Base-by-base conservation (phyloP, 2,113 vertebrate species). In the Speoplatyrhinus poulsoni region DNA sequence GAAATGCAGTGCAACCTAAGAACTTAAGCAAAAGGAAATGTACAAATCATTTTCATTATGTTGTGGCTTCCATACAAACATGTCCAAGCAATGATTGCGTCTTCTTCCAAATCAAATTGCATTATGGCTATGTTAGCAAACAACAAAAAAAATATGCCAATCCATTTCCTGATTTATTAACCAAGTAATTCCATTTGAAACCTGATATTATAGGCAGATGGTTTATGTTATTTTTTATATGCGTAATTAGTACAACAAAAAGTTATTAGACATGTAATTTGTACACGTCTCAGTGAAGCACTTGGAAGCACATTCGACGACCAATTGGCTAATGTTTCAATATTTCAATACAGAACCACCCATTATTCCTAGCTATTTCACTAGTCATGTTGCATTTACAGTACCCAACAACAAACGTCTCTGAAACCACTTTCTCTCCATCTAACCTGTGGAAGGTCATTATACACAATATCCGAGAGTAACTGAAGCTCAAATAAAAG, bases 151-250 rank as follows among this genome's bases (percentile, higher is more conserved):
- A 74, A 71, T 78, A 15, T 67, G 64, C 54, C 62, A 76, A 82
- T 68, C 32, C 57, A 83, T 75, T 82, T 75, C 65, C 72, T 76
- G 67, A 72, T 75, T 76, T 65, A 72, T 82, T 65, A 77, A 68
- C 65, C 67, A 19, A 60, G 57, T 76, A 11, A n/a, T 16, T 60
- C 19, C 33, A 68, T 62, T 65, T 73, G 46, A 9, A 64, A 65
- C 67, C 41, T 69, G 68, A 74, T 81, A 59, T 52, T 59, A 53
- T 66, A 75, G 75, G 70, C 76, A 72, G 75, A 60, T 16, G 50
- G 49, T 70, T 69, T 73, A 17, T 10, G 63, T 81, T 32, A 65
- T 58, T 26, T 56, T 64, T 73, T 65, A 75, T 70, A 74, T 67
- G 33, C 32, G 66, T 72, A 76, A 81, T 84, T 78, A 72, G 69